Evolutionary conservation across 2,797 vertebrate species (phyloP), one percentile per base, ranked within the genome.

Genomic region (Myotis findleyi): DNA sequence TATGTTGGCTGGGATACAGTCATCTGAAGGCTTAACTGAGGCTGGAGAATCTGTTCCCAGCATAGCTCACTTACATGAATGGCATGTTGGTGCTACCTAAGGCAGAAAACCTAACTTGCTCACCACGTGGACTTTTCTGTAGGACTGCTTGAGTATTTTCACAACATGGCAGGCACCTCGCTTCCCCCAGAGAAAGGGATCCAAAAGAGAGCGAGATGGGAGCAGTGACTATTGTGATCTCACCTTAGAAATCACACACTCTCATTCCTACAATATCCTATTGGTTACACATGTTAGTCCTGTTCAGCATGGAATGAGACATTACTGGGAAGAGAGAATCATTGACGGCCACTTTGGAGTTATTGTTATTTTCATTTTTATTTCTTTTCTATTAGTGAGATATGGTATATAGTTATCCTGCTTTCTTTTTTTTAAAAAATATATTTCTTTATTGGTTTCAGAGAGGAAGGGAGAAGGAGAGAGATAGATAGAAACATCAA

Each of bases 371-470:
- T 76, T 27, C 36, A 49, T 93, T 90, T 83, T 81, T 27, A 53
- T 77, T 92, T 57, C 16, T 93, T 87, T 89, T 79, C 79, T 82
- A 6, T 64, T 84, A 72, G 30, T 83, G 53, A 89, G 9, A 51
- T 73, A 66, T 23, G 36, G 16, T 7, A 79, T 75, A 72, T 7
- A 69, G 33, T 85, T 47, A 88, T 44, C 36, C 51, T 81, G 33
- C 51, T 81, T 95, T 88, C 64, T 62, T 89, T 33, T 33, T 33
- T 33, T 33, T 33, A 33, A 33, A 33, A 33, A 33, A 33, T 33
- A 33, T 33, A 33, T 33, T 33, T 33, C 33, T 33, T 33, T 33
- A 33, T 33, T 33, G 33, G 33, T 33, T 33, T 33, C 33, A 33
- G 33, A 33, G 33, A 33, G 33, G 33, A 33, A 33, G 33, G 33